A percentile compares a stretch with the other conserved stretches of the same genome.
Conservation (phyloP, 2,888 invertebrate genomes). For the Hydraecia micacea region DNA sequence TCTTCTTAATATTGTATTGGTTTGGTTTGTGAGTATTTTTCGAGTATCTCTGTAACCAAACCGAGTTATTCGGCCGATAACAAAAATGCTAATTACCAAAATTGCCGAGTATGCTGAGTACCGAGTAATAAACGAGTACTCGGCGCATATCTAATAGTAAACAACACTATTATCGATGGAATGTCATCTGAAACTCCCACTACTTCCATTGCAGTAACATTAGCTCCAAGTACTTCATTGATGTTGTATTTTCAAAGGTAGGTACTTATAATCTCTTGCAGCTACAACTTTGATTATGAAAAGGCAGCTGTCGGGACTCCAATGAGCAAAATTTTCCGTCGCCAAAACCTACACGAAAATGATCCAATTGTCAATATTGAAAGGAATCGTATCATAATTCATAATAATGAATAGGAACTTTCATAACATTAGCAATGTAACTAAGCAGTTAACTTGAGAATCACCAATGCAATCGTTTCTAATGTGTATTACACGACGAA, state of each 20-base stretch:
- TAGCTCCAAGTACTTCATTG: background rate
- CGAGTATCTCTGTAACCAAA: too few species aligned
- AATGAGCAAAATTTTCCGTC: background rate
- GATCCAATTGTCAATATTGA: background rate
- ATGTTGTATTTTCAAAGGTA: background rate
- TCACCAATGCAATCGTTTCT: background rate
- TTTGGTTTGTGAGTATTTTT: too few species aligned
- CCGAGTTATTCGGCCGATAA: too few species aligned
- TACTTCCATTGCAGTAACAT: background rate
- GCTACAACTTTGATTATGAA: background rate
- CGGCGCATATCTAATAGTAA: too few species aligned
- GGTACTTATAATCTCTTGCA: background rate
- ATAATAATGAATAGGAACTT: background rate
- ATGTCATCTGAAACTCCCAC: slow-evolving; percentile 33
- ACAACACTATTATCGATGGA: slow-evolving; percentile 15
- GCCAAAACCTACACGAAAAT: background rate
- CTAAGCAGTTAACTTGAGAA: background rate
- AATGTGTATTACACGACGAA: background rate
- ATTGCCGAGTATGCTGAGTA: too few species aligned
- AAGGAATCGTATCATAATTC: background rate
- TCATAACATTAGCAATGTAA: background rate
- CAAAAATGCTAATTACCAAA: too few species aligned
- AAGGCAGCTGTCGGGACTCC: background rate
- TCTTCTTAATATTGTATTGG: too few species aligned
- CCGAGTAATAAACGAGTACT: too few species aligned